A percentile compares a stretch with the other conserved stretches of the same genome.
Evolutionary conservation across 1,140 invertebrate genomes (phyloP).

Genomic region (Pseudomyrmex dendroicus): DNA sequence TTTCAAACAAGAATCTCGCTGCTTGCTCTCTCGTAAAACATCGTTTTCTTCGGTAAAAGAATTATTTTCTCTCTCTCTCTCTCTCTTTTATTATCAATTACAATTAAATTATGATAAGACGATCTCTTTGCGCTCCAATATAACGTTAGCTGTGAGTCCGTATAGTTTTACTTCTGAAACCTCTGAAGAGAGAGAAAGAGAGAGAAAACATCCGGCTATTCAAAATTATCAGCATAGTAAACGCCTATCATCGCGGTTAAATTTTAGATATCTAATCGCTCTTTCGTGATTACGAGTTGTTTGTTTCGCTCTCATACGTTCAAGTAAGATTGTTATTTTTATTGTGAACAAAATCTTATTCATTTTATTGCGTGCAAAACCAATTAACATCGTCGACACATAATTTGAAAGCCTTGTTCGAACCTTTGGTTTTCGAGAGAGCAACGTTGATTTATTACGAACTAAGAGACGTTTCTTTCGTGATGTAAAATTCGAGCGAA

Average conservation of each 20-base stretch:
- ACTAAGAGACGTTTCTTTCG: background rate
- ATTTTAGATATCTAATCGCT: background rate
- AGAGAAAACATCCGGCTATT: slow-evolving; percentile 28
- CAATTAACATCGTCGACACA: background rate
- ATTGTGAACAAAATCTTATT: background rate
- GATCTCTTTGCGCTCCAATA: background rate
- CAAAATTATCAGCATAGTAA: slow-evolving; percentile 42
- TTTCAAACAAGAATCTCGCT: background rate
- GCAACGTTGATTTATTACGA: background rate
- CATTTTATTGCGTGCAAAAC: background rate
- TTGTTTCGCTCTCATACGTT: background rate
- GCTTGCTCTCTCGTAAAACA: background rate
- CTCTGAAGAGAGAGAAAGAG: background rate
- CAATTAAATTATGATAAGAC: background rate
- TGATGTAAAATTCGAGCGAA: slow-evolving; percentile 29
- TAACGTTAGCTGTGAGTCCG: no score
- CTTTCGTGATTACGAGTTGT: background rate
- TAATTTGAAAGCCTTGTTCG: background rate
- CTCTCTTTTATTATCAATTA: no score
- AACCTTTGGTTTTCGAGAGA: background rate
- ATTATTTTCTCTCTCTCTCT: background rate
- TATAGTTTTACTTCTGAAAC: no score
- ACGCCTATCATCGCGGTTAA: background rate
- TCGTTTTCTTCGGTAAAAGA: background rate
- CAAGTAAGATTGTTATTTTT: slow-evolving; percentile 5